These are phyloP conservation scores for Tachystola acroxantha DNA, from an alignment of 2,888 invertebrate species.

Conservation along the genomic window DNA sequence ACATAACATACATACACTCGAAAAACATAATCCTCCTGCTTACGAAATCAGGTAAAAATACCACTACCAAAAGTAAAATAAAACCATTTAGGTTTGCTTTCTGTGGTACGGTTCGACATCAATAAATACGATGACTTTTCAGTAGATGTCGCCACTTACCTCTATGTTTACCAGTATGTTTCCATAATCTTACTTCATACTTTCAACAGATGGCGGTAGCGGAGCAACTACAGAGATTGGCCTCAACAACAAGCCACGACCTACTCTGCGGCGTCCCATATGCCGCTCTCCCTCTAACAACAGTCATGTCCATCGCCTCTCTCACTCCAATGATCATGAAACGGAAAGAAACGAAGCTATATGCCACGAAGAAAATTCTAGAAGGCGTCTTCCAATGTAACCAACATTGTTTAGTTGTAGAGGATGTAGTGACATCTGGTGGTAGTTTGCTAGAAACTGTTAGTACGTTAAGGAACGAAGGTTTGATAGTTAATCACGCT, in stretches of 20 bases:
- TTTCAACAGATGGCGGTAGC: conserved; percentile 49
- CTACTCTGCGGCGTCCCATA: conserved; percentile 98
- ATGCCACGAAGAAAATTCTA: conserved; percentile 96
- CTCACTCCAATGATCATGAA: conserved; percentile 91
- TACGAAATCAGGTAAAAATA: too few species aligned
- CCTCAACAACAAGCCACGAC: conserved; percentile 65
- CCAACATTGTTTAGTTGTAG: conserved; percentile 91
- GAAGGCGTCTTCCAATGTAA: conserved; percentile 86
- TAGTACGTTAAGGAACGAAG: conserved; percentile 80
- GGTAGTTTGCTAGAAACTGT: conserved; percentile 95
- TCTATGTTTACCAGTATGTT: too few species aligned
- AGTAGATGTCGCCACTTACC: too few species aligned
- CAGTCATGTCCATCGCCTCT: conserved; percentile 86
- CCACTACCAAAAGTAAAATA: too few species aligned
- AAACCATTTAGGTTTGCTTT: too few species aligned
- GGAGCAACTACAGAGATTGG: conserved; percentile 43
- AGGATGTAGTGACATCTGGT: conserved; percentile 96
- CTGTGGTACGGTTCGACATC: too few species aligned
- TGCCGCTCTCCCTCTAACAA: conserved; percentile 95
- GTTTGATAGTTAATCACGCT: conserved; percentile 85
- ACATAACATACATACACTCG: too few species aligned
- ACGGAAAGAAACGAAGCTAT: conserved; percentile 94
- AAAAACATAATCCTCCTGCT: too few species aligned
- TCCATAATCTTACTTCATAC: too few species aligned
- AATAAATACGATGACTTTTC: too few species aligned